Conservation (phyloP, 1,140 invertebrate species). For the Sesamia nonagrioides region DNA sequence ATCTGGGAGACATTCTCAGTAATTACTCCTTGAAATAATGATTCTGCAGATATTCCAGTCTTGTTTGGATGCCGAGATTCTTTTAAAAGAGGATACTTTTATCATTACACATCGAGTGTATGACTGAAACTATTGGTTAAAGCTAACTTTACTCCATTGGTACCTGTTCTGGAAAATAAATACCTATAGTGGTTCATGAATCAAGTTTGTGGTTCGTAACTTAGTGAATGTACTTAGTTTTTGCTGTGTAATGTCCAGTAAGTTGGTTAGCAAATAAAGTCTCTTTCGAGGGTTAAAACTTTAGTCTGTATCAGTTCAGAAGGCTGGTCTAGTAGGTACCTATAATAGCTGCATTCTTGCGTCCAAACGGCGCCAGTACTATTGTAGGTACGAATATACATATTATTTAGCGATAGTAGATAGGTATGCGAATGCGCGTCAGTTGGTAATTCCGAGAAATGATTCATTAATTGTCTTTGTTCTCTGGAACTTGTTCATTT, state of each 20-base stretch:
- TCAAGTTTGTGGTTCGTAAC: too few relatives aligned
- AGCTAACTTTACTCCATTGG: too few relatives aligned
- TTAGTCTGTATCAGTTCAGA: neutral
- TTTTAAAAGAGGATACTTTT: neutral
- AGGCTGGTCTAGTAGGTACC: neutral
- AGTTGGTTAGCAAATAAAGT: neutral
- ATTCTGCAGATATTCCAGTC: neutral
- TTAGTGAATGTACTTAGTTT: too few relatives aligned
- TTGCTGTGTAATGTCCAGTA: too few relatives aligned
- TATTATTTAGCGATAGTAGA: constrained; percentile 4
- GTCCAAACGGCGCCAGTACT: neutral
- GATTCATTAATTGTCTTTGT: constrained; percentile 38
- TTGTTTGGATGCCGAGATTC: neutral
- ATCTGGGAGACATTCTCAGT: constrained; percentile 26
- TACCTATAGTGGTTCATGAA: too few relatives aligned
- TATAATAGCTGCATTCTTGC: neutral
- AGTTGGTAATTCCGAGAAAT: constrained; percentile 32
- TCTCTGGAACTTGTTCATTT: constrained; percentile 7
- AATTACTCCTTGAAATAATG: neutral
- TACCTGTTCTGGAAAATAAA: too few relatives aligned
- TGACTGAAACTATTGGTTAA: neutral
- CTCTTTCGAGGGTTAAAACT: neutral
- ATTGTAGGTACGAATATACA: neutral
- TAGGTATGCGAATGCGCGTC: constrained; percentile 11
- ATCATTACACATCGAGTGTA: neutral